These are phyloP conservation scores for Toxotes jaculatrix DNA, from an alignment of 2,113 vertebrate genomes.

Conservation along the genomic window DNA sequence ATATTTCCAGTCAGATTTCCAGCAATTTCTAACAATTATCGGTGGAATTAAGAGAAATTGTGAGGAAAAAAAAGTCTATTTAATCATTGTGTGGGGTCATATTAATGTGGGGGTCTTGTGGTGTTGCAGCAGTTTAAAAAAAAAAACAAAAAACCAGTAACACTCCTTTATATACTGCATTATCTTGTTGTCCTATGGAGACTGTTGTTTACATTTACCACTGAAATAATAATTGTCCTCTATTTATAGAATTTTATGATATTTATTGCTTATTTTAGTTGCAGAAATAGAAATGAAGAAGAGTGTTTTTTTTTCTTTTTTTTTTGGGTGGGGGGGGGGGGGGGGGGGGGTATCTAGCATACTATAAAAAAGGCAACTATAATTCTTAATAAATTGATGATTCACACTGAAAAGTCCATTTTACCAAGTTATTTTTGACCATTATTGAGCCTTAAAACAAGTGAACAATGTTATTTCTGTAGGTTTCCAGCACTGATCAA, in stretches of 20 bases:
- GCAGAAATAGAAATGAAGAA: background rate
- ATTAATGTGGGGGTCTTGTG: background rate
- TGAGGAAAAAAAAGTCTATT: background rate
- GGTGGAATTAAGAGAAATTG: background rate
- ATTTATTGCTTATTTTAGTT: constrained; percentile 43
- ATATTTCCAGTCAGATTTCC: constrained; percentile 4
- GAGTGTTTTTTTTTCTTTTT: background rate
- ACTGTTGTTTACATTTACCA: constrained; percentile 51
- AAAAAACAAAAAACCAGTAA: constrained; percentile 10
- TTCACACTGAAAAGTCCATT: background rate
- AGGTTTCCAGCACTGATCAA: background rate
- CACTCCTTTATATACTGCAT: background rate
- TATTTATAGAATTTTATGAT: constrained; percentile 27
- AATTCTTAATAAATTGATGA: background rate
- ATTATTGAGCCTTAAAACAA: background rate
- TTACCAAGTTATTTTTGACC: background rate
- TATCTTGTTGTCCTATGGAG: constrained; percentile 4
- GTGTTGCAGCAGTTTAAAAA: constrained; percentile 40
- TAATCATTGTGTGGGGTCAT: background rate
- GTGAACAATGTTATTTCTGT: background rate
- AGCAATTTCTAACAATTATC: background rate
- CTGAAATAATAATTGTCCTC: constrained; percentile 9
- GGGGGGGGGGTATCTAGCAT: background rate
- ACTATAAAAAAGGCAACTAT: background rate
- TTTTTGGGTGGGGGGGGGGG: too few species aligned